Conservation (phyloP, 1,140 invertebrate species). For the Nebria ingens region DNA sequence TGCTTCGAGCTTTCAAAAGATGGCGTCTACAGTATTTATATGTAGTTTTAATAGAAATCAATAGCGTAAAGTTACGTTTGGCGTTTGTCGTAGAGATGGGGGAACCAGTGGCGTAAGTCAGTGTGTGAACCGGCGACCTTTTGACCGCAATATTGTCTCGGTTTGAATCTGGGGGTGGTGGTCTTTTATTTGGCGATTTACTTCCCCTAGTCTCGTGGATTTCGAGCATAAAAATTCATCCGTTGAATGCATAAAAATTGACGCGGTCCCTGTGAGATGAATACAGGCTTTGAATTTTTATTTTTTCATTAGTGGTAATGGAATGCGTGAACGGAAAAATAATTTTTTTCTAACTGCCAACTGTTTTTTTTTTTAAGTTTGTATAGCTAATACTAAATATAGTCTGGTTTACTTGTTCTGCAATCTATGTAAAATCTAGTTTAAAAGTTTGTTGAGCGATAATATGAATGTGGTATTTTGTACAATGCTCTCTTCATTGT, state of each 20-base stretch:
- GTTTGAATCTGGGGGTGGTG: slow-evolving; percentile 3
- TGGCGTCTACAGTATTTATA: no score
- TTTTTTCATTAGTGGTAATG: slow-evolving; percentile 1
- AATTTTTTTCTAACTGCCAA: no score
- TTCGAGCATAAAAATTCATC: slow-evolving; percentile 5
- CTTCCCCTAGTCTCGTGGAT: not conserved
- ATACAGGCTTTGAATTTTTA: not conserved
- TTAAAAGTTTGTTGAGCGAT: no score
- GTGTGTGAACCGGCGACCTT: not conserved
- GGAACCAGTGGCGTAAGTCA: not conserved
- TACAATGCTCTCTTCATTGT: no score
- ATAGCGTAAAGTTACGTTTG: not conserved
- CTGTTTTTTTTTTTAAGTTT: not conserved
- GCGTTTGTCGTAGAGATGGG: not conserved
- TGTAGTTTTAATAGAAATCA: not conserved
- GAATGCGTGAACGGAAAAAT: not conserved
- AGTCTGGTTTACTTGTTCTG: not conserved
- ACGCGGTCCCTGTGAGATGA: not conserved
- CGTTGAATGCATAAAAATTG: not conserved
- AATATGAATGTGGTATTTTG: no score
- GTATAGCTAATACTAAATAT: not conserved
- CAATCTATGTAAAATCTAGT: no score
- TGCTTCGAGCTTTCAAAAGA: no score
- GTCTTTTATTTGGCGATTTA: slow-evolving; percentile 8
- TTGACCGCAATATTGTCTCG: slow-evolving; percentile 9